phyloP scores from a whole-genome alignment of 2,113 vertebrate species.

The Equus przewalskii region DNA sequence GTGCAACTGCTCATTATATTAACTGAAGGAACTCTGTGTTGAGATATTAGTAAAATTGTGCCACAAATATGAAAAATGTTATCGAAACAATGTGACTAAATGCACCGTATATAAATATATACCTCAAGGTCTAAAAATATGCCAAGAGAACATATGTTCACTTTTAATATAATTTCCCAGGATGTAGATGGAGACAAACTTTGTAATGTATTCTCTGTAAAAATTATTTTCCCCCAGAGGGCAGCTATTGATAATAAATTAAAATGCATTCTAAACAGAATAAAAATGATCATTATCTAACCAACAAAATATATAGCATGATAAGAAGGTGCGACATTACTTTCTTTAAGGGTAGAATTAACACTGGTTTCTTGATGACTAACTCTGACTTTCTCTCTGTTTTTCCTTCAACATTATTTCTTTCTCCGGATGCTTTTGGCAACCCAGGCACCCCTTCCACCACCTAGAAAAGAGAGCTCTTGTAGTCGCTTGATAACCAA shows the following conservation, averaged over 20 bases:
- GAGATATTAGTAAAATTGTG: slow-evolving; percentile 12
- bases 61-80: not conserved
- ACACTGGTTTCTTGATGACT: slow-evolving; percentile 82
- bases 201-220: slow-evolving; percentile 22
- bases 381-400: slow-evolving; percentile 89
- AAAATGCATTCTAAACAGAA: not conserved
- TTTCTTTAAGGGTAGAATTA: slow-evolving; percentile 71
- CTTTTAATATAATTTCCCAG: slow-evolving; percentile 53
- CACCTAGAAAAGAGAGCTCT: slow-evolving; percentile 94
- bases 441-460: slow-evolving; percentile 91
- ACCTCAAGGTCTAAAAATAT: slow-evolving; percentile 16
- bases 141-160: not conserved
- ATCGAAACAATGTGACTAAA: not conserved
- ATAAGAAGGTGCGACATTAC: not conserved
- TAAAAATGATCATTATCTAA: slow-evolving; percentile 47
- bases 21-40: slow-evolving; percentile 11
- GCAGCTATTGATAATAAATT: not conserved
- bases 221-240: not conserved
- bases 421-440: slow-evolving; percentile 88
- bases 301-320: not conserved
- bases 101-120: not conserved
- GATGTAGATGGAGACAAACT: not conserved
- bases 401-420: slow-evolving; percentile 88
- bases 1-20: not conserved
- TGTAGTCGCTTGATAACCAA: slow-evolving; percentile 85